phyloP scores from a whole-genome alignment of 2,797 vertebrate genomes.

The Alosa sapidissima region DNA sequence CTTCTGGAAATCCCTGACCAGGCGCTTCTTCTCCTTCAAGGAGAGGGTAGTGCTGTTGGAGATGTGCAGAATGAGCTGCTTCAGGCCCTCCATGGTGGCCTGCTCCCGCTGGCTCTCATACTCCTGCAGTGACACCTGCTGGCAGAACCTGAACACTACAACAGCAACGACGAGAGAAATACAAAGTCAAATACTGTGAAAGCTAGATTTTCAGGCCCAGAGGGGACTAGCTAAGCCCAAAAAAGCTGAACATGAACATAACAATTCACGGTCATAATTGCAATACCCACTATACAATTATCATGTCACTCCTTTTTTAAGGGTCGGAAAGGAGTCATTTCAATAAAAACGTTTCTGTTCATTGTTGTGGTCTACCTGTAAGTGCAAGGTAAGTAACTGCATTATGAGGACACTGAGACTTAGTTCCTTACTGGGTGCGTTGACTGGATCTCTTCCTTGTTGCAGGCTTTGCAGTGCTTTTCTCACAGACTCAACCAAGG shows the following conservation, averaged over 20 bases:
- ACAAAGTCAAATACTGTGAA: neutral
- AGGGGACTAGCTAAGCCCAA: neutral
- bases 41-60: constrained; percentile 62
- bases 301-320: neutral
- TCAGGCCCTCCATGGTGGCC: constrained; percentile 71
- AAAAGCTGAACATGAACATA: neutral
- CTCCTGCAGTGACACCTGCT: constrained; percentile 73
- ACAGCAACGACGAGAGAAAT: constrained; percentile 39
- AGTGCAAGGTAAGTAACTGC: neutral
- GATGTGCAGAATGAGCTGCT: constrained; percentile 72
- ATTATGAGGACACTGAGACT: neutral
- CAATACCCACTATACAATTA: neutral
- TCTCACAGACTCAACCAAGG: constrained; percentile 77
- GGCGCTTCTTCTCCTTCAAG: constrained; percentile 74
- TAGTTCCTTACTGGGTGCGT: constrained; percentile 66
- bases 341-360: neutral
- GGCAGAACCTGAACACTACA: constrained; percentile 84
- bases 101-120: constrained; percentile 78
- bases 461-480: constrained; percentile 76
- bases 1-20: constrained; percentile 82
- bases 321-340: neutral
- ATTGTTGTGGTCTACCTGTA: neutral
- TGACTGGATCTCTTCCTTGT: constrained; percentile 77
- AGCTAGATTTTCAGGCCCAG: neutral
- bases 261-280: neutral